Evolutionary conservation across 1,140 invertebrate genomes (phyloP).

Genomic region (Hypsibius dujardini): DNA sequence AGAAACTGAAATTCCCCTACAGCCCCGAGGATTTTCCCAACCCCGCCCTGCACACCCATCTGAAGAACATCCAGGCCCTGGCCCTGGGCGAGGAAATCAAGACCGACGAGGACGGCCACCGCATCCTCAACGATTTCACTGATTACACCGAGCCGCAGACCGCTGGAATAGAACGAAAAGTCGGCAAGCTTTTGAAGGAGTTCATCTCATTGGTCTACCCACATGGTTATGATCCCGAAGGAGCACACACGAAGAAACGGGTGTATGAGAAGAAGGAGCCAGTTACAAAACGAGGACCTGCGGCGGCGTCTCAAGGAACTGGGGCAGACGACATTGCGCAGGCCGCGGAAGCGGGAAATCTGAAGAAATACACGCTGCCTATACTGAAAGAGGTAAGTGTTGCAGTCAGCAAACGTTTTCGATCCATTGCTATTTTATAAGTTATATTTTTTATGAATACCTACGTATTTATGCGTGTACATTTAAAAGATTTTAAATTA

Average conservation of each 20-base stretch:
- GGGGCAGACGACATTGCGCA: constrained; percentile 26
- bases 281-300: not conserved
- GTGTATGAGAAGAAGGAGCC: constrained; percentile 21
- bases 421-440: too few relatives aligned
- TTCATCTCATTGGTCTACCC: constrained; percentile 34
- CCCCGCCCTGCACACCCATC: constrained; percentile 36
- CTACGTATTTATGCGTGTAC: too few relatives aligned
- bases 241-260: not conserved
- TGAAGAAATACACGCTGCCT: not conserved
- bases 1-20: constrained; percentile 37
- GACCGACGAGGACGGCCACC: constrained; percentile 35
- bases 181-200: constrained; percentile 33
- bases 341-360: constrained; percentile 20
- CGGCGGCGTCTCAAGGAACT: constrained; percentile 18
- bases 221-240: constrained; percentile 25
- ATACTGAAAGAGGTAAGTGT: not conserved
- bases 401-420: not conserved
- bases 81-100: constrained; percentile 34
- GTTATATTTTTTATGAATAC: too few relatives aligned
- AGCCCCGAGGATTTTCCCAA: constrained; percentile 35
- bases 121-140: constrained; percentile 30
- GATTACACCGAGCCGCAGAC: constrained; percentile 31
- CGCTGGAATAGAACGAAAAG: constrained; percentile 32
- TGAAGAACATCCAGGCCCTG: constrained; percentile 38
- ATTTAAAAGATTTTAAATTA: too few relatives aligned